Evolutionary conservation across 2,888 invertebrate genomes (phyloP).

Genomic region (Cantharis rustica): DNA sequence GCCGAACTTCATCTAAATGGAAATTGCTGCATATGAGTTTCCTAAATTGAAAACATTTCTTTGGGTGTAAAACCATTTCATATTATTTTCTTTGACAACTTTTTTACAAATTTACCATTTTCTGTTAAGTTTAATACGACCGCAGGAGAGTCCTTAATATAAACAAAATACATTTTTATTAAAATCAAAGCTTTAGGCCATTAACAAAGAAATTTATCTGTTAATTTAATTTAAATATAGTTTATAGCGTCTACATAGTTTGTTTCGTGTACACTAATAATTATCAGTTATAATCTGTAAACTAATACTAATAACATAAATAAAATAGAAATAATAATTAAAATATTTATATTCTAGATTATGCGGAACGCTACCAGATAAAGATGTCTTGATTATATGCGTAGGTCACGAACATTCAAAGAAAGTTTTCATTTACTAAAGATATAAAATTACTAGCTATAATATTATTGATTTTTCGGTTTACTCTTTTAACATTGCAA

Average conservation of each 20-base stretch:
- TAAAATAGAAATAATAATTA: neutral
- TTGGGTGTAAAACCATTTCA: neutral
- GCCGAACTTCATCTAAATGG: constrained; percentile 49
- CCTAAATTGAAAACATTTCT: constrained; percentile 37
- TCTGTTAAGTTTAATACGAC: neutral
- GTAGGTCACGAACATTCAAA: neutral
- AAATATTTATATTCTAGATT: neutral
- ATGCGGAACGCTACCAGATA: neutral
- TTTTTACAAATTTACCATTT: neutral
- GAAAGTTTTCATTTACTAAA: neutral
- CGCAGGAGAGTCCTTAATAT: neutral
- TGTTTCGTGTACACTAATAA: neutral
- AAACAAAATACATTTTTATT: neutral
- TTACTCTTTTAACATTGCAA: neutral
- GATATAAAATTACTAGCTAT: neutral
- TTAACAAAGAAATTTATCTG: neutral
- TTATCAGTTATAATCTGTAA: neutral
- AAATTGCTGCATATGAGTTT: constrained; percentile 47
- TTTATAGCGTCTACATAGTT: neutral
- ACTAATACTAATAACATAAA: neutral
- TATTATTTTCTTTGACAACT: neutral
- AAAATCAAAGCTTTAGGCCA: neutral
- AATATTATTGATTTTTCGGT: neutral
- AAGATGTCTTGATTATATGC: neutral
- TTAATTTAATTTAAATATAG: neutral